A percentile compares a stretch with the other conserved stretches of the same genome.
Evolutionary conservation across 2,888 invertebrate species (phyloP).

Genomic region (Andrena praecox): DNA sequence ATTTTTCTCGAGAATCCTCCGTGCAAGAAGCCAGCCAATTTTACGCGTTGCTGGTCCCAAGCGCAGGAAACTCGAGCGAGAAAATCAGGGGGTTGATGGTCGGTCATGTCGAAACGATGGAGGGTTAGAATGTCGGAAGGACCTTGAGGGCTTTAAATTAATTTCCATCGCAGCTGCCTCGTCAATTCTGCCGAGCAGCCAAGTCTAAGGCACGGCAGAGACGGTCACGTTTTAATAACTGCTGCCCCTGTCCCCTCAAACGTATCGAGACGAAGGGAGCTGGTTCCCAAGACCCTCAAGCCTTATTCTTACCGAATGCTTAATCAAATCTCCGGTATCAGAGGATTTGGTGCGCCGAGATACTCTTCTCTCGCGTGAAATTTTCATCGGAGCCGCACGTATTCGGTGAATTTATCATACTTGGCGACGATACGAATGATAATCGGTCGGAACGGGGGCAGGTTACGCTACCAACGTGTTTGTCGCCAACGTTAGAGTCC

Average conservation of each 20-base stretch:
- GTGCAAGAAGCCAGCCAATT: slow-evolving; percentile 11
- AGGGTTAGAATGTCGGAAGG: slow-evolving; percentile 20
- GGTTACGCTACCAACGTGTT: slow-evolving; percentile 3
- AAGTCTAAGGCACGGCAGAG: neutral
- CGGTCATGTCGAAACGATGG: slow-evolving; percentile 33
- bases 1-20: neutral
- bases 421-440: no score
- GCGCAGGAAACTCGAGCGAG: slow-evolving; percentile 4
- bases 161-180: slow-evolving; percentile 44
- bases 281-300: no score
- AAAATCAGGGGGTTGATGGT: slow-evolving; percentile 45
- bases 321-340: no score
- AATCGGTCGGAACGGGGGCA: neutral
- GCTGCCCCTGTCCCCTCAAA: neutral
- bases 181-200: neutral
- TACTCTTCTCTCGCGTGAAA: no score
- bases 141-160: slow-evolving; percentile 44
- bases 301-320: no score
- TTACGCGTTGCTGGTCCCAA: slow-evolving; percentile 21
- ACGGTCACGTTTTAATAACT: slow-evolving; percentile 16
- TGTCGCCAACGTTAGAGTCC: slow-evolving; percentile 4
- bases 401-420: neutral
- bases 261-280: neutral
- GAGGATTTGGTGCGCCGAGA: no score
- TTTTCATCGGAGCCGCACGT: neutral